Conservation (phyloP, 2,888 invertebrate species). For the Cryptocephalus primarius region DNA sequence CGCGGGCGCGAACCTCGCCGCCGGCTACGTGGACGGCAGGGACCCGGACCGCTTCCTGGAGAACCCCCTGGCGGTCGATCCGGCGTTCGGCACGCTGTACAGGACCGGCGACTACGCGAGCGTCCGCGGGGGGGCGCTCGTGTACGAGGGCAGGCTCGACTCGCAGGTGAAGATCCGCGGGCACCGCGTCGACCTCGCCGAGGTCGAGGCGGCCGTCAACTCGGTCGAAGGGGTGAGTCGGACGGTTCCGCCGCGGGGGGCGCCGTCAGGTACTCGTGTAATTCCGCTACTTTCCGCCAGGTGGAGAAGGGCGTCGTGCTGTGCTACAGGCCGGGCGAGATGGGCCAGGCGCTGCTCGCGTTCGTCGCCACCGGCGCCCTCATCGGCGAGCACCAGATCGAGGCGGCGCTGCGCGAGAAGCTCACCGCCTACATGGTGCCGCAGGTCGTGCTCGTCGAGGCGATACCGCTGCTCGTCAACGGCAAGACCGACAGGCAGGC, state of each 20-base stretch:
- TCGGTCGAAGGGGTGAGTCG: constrained; percentile 41
- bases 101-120: constrained; percentile 77
- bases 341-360: constrained; percentile 60
- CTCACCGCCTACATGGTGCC: constrained; percentile 73
- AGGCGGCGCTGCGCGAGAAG: constrained; percentile 49
- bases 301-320: constrained; percentile 68
- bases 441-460: constrained; percentile 60
- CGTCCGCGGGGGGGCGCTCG: constrained; percentile 51
- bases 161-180: constrained; percentile 78
- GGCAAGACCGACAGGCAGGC: constrained; percentile 79
- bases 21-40: constrained; percentile 62
- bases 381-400: constrained; percentile 48
- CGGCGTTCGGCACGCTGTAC: constrained; percentile 59
- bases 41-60: constrained; percentile 64
- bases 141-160: constrained; percentile 75
- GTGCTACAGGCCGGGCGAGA: constrained; percentile 65
- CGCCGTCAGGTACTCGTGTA: too few species aligned
- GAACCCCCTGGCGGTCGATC: constrained; percentile 61
- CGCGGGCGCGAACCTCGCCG: constrained; percentile 67
- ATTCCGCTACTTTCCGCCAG: constrained; percentile 4
- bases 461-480: constrained; percentile 71
- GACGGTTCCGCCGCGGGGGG: too few species aligned
- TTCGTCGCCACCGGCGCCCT: constrained; percentile 42
- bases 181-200: constrained; percentile 73
- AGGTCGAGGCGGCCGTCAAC: constrained; percentile 66